A percentile compares a stretch with the other conserved stretches of the same genome.
These are phyloP conservation scores for Oryzias woworae DNA, from an alignment of 2,113 vertebrate species.

Conservation along the genomic window DNA sequence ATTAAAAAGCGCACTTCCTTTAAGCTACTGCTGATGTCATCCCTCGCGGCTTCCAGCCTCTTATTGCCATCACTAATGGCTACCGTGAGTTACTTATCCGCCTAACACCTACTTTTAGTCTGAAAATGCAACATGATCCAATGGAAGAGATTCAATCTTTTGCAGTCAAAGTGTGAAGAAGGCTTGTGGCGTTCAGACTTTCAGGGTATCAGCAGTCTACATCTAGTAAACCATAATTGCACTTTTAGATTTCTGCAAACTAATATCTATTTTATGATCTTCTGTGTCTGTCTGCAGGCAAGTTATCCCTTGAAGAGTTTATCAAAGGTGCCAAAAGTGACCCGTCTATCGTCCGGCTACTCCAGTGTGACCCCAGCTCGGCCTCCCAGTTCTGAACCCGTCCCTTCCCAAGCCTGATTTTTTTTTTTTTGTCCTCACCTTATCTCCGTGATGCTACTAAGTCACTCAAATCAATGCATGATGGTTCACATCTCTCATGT, in stretches of 20 bases:
- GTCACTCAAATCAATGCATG: slow-evolving; percentile 78
- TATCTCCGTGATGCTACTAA: slow-evolving; percentile 46
- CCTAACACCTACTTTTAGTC: too few relatives aligned
- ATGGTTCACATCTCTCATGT: slow-evolving; percentile 73
- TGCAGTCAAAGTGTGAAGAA: too few relatives aligned
- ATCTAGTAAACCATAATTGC: neutral
- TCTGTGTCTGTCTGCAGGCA: slow-evolving; percentile 76
- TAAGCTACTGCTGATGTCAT: too few relatives aligned
- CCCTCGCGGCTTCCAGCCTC: too few relatives aligned
- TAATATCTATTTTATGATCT: neutral
- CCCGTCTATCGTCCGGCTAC: slow-evolving; percentile 96
- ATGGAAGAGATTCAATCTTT: too few relatives aligned
- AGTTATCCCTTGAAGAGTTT: slow-evolving; percentile 96
- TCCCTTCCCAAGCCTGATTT: slow-evolving; percentile 12
- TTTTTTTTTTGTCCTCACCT: slow-evolving; percentile 1
- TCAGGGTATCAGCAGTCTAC: neutral
- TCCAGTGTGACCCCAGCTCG: slow-evolving; percentile 97
- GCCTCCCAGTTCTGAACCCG: slow-evolving; percentile 89
- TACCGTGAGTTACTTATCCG: too few relatives aligned
- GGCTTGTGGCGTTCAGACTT: too few relatives aligned
- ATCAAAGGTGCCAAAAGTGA: slow-evolving; percentile 99
- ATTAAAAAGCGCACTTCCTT: too few relatives aligned
- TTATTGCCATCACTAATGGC: too few relatives aligned
- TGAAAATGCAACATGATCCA: too few relatives aligned
- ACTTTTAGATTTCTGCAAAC: neutral